These are phyloP conservation scores for Pachyuromys duprasi DNA, from an alignment of 2,797 vertebrate genomes.

Conservation along the genomic window DNA sequence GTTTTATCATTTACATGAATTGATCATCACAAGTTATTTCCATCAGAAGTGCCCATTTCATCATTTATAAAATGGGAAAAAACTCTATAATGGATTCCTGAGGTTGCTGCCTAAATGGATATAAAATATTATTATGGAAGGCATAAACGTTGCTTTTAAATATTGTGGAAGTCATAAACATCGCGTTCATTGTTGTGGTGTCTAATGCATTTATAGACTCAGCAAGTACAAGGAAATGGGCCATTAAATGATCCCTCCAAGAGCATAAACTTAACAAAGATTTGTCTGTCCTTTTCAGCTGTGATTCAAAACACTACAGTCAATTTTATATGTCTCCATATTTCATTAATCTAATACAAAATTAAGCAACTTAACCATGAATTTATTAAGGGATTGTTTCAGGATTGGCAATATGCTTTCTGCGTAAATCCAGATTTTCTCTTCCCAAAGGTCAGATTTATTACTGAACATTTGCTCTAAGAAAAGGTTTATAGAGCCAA, in stretches of 20 bases:
- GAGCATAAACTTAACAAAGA: background rate
- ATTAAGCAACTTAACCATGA: constrained; percentile 47
- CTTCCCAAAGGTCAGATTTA: constrained; percentile 65
- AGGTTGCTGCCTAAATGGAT: background rate
- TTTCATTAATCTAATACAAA: constrained; percentile 57
- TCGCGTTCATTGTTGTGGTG: background rate
- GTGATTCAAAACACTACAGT: constrained; percentile 6
- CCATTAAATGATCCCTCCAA: constrained; percentile 9
- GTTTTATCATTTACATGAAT: constrained; percentile 13
- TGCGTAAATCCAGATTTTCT: constrained; percentile 73
- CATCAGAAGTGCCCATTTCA: background rate
- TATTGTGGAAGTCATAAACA: background rate
- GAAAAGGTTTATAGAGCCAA: constrained; percentile 63
- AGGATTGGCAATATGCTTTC: constrained; percentile 34
- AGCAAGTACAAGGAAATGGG: background rate
- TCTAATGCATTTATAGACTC: background rate
- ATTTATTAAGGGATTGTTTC: constrained; percentile 65
- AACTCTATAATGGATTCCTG: background rate
- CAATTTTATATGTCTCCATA: constrained; percentile 27
- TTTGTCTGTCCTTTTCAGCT: constrained; percentile 21
- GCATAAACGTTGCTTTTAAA: background rate
- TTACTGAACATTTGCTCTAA: constrained; percentile 56
- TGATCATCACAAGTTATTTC: constrained; percentile 30
- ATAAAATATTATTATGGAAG: constrained; percentile 45
- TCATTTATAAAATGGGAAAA: background rate